Evolutionary conservation across 2,888 invertebrate genomes (phyloP).

Genomic region (Tenodera sinensis): DNA sequence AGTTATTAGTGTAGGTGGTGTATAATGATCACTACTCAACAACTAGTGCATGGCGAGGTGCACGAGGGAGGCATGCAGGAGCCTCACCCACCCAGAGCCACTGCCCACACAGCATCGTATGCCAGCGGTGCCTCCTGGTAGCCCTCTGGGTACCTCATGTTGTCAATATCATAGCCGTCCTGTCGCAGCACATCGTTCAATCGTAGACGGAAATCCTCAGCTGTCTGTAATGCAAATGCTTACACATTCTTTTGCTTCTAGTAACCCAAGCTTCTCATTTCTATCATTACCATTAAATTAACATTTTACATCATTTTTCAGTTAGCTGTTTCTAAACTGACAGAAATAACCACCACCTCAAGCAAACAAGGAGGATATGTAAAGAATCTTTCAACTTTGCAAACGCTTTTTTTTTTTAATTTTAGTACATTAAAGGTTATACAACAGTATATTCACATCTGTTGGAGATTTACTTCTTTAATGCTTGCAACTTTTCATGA

Average conservation of each 20-base stretch:
- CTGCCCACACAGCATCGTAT: conserved; percentile 99
- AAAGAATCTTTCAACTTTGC: too few relatives aligned
- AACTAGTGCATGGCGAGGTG: not conserved
- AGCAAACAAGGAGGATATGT: too few relatives aligned
- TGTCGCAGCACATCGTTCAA: conserved; percentile 77
- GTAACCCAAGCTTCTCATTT: too few relatives aligned
- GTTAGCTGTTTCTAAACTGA: not conserved
- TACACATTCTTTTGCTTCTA: not conserved
- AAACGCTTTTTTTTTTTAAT: too few relatives aligned
- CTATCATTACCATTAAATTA: not conserved
- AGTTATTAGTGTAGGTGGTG: too few relatives aligned
- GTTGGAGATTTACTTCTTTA: too few relatives aligned
- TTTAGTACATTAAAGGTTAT: too few relatives aligned
- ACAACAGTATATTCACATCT: too few relatives aligned
- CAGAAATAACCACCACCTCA: too few relatives aligned
- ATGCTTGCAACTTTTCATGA: too few relatives aligned
- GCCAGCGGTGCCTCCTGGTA: conserved; percentile 98
- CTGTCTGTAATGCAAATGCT: conserved; percentile 53
- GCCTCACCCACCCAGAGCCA: conserved; percentile 79
- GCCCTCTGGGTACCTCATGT: conserved; percentile 84
- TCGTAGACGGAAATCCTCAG: conserved; percentile 82
- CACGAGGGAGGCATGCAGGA: not conserved
- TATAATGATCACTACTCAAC: too few relatives aligned
- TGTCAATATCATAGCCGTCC: conserved; percentile 81
- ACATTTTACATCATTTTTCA: not conserved